A percentile compares a stretch with the other conserved stretches of the same genome.
phyloP scores from a whole-genome alignment of 2,888 invertebrate genomes.

The Cataglyphis altisquamis region DNA sequence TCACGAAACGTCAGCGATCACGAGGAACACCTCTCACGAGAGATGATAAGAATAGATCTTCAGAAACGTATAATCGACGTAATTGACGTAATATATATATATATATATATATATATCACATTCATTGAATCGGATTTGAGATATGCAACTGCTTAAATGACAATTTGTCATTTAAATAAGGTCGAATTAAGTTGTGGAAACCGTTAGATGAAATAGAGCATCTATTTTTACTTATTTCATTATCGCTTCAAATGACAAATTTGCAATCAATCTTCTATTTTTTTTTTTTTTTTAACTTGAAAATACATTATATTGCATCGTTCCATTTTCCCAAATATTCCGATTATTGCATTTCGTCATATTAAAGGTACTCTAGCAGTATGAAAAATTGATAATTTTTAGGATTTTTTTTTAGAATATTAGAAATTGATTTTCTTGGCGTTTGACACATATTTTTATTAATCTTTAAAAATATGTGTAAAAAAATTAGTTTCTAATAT shows the following conservation, averaged over 20 bases:
- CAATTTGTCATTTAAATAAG: background rate
- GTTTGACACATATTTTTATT: too few species aligned
- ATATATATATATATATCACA: too few species aligned
- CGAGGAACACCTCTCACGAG: slow-evolving; percentile 29
- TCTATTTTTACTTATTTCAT: background rate
- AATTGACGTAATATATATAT: too few species aligned
- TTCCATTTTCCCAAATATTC: slow-evolving; percentile 3
- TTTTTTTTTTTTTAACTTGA: too few species aligned
- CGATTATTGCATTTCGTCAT: too few species aligned
- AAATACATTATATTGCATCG: background rate
- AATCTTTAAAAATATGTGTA: too few species aligned
- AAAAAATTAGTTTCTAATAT: too few species aligned
- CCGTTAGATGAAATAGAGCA: background rate
- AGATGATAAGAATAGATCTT: slow-evolving; percentile 18
- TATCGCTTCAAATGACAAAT: background rate
- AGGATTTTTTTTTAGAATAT: too few species aligned
- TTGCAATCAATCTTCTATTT: background rate
- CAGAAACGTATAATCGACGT: slow-evolving; percentile 13
- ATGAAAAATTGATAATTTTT: too few species aligned
- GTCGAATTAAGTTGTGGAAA: background rate
- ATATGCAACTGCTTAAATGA: background rate
- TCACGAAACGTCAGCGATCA: slow-evolving; percentile 57
- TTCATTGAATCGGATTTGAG: slow-evolving; percentile 9
- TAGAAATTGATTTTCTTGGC: too few species aligned
- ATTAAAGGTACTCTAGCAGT: background rate